A percentile compares a stretch with the other conserved stretches of the same genome.
Conservation (phyloP, 2,797 vertebrate genomes). For the Anableps anableps region DNA sequence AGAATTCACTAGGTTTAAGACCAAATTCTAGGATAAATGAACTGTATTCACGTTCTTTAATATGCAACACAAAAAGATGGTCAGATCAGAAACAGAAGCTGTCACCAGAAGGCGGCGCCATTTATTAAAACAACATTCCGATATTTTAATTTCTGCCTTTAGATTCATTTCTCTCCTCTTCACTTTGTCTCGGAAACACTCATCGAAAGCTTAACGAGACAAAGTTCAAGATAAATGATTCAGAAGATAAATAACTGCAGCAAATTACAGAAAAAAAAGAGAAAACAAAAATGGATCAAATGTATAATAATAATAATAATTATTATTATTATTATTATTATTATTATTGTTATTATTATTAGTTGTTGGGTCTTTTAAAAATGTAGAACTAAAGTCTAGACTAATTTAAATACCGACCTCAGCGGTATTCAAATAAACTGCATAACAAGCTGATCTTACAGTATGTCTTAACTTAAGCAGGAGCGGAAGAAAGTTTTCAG, state of each 20-base stretch:
- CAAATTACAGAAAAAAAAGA: not conserved
- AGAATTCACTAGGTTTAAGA: not conserved
- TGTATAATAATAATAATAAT: not conserved
- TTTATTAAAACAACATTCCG: conserved; percentile 70
- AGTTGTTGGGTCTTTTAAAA: not conserved
- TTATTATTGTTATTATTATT: not conserved
- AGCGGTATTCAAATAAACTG: not conserved
- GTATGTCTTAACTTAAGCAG: not conserved
- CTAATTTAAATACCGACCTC: not conserved
- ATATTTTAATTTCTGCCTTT: conserved; percentile 47
- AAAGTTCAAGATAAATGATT: conserved; percentile 6
- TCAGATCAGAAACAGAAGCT: not conserved
- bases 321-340: not conserved
- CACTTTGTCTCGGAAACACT: conserved; percentile 33
- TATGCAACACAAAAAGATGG: not conserved
- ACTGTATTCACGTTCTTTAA: conserved; percentile 24
- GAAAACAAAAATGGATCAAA: not conserved
- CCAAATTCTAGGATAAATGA: not conserved
- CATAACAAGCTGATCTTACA: not conserved
- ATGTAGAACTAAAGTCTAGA: not conserved
- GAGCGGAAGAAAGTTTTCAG: not conserved
- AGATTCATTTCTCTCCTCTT: conserved; percentile 24
- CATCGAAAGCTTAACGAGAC: conserved; percentile 26
- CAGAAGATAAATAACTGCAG: not conserved
- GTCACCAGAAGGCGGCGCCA: conserved; percentile 75